phyloP scores from a whole-genome alignment of 2,113 vertebrate genomes.

The Eublepharis macularius region DNA sequence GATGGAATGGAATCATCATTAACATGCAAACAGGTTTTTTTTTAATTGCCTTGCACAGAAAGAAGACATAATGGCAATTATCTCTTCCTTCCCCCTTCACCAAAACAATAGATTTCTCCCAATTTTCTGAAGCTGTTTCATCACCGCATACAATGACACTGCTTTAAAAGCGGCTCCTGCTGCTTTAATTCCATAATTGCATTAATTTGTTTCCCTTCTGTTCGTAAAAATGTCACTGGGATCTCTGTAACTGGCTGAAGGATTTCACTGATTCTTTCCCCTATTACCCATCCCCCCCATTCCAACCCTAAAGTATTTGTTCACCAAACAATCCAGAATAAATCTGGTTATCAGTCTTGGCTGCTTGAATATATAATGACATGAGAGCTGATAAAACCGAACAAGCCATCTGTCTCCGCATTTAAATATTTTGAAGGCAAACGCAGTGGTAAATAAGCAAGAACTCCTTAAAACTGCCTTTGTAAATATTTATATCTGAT shows the following conservation, averaged over 20 bases:
- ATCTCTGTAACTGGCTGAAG: conserved; percentile 49
- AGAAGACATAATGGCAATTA: conserved; percentile 48
- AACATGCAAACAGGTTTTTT: background rate
- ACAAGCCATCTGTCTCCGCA: conserved; percentile 68
- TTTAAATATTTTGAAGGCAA: conserved; percentile 71
- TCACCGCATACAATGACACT: conserved; percentile 41
- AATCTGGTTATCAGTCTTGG: conserved; percentile 58
- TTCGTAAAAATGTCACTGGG: conserved; percentile 51
- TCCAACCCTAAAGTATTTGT: conserved; percentile 47
- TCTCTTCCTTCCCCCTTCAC: conserved; percentile 31
- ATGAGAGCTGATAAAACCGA: conserved; percentile 58
- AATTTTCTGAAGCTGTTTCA: conserved; percentile 56
- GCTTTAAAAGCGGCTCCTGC: conserved; percentile 58
- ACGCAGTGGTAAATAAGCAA: conserved; percentile 55
- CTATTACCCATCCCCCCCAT: background rate
- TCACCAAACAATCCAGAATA: conserved; percentile 50
- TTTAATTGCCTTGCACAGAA: conserved; percentile 23
- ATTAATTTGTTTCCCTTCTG: conserved; percentile 55
- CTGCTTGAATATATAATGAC: conserved; percentile 68
- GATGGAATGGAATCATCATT: conserved; percentile 27
- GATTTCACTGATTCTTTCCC: conserved; percentile 43
- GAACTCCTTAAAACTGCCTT: conserved; percentile 59
- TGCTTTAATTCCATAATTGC: conserved; percentile 61
- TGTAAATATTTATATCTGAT: conserved; percentile 68
- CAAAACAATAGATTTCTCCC: conserved; percentile 49